Conservation (phyloP, 2,797 vertebrate species). For the Schizopygopsis pylzovi region DNA sequence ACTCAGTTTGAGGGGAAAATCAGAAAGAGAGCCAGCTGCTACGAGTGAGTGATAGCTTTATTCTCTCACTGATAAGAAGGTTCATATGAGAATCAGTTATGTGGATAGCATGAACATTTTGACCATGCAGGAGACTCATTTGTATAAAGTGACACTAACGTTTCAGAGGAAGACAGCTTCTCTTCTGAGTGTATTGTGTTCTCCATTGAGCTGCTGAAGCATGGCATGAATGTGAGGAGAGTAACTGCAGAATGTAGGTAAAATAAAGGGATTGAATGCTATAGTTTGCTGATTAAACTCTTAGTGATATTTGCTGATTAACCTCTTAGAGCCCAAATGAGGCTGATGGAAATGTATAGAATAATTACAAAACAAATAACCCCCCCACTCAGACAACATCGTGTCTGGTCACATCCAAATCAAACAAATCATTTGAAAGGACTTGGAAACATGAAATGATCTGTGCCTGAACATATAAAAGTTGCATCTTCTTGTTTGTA, state of each 20-base stretch:
- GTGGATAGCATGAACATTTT: background rate
- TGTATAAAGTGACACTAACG: background rate
- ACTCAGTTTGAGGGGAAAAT: background rate
- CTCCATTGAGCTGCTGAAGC: background rate
- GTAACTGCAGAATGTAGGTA: background rate
- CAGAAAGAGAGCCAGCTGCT: background rate
- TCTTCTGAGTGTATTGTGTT: background rate
- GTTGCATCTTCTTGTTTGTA: background rate
- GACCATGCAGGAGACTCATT: background rate
- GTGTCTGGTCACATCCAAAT: background rate
- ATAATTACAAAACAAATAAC: background rate
- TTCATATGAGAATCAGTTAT: background rate
- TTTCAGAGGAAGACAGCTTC: background rate
- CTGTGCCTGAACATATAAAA: background rate
- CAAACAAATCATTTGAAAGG: background rate
- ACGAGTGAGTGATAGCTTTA: background rate
- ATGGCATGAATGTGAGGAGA: background rate
- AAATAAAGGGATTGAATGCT: background rate
- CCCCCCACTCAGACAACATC: background rate
- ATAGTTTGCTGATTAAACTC: background rate
- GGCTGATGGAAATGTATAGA: background rate
- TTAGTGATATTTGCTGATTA: too few species aligned
- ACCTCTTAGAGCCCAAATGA: too few species aligned
- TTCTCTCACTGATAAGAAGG: background rate
- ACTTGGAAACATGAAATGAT: background rate